Evolutionary conservation across 2,888 invertebrate species (phyloP).

Genomic region (Endotricha flammealis): DNA sequence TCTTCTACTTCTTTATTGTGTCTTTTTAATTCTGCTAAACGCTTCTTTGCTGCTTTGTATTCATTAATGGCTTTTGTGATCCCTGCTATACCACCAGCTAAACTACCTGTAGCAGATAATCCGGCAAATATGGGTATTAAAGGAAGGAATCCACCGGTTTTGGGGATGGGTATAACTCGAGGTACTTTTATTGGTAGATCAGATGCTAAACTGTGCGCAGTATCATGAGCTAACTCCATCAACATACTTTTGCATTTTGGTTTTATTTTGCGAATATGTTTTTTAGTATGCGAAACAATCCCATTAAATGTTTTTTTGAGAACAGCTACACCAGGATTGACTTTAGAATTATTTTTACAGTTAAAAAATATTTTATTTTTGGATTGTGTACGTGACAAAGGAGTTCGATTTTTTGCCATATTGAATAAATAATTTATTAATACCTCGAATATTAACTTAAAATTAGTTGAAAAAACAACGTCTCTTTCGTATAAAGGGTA

Average conservation of each 20-base stretch:
- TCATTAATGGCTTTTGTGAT: constrained; percentile 9
- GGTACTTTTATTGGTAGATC: constrained; percentile 1
- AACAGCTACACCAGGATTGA: too few species aligned
- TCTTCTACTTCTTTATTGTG: too few species aligned
- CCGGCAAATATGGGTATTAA: constrained; percentile 14
- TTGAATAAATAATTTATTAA: too few species aligned
- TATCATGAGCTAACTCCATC: neutral
- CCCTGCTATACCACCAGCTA: constrained; percentile 11
- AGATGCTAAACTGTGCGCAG: neutral
- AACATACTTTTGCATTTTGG: neutral
- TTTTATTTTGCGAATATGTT: constrained; percentile 1
- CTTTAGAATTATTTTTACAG: too few species aligned
- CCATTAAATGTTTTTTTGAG: neutral
- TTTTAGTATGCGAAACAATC: constrained; percentile 3
- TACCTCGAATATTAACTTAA: too few species aligned
- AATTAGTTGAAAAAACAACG: too few species aligned
- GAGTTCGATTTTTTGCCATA: too few species aligned
- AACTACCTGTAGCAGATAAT: constrained; percentile 7
- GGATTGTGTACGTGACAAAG: too few species aligned
- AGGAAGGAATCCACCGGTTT: too few species aligned
- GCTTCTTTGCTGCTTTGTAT: constrained; percentile 7
- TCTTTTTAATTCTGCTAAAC: too few species aligned
- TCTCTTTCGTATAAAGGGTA: too few species aligned
- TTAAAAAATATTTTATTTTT: too few species aligned
- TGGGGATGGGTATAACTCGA: constrained; percentile 3